Conservation (phyloP, 2,797 vertebrate species). For the Tragopan temminckii region DNA sequence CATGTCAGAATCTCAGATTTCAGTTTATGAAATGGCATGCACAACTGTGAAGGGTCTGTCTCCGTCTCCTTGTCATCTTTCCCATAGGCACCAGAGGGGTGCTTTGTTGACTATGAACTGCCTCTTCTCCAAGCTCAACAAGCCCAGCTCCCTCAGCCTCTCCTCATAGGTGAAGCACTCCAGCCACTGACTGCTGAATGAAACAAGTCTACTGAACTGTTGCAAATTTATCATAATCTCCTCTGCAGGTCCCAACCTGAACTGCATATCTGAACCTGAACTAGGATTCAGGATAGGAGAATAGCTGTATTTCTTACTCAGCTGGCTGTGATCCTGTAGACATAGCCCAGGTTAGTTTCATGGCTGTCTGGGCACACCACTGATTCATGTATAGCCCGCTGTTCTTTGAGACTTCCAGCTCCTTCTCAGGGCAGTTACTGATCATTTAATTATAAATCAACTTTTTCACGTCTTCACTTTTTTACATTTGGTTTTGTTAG, state of each 20-base stretch:
- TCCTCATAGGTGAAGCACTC: not conserved
- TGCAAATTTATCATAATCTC: not conserved
- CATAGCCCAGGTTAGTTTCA: not conserved
- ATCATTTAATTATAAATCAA: not conserved
- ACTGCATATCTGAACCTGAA: no score
- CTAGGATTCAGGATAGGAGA: rapidly evolving
- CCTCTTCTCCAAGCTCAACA: not conserved
- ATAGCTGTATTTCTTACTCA: not conserved
- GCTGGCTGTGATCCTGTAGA: not conserved
- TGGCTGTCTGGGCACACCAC: not conserved
- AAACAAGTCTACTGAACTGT: not conserved
- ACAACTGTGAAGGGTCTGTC: not conserved
- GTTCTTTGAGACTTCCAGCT: not conserved
- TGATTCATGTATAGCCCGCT: not conserved
- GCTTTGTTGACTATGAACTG: not conserved
- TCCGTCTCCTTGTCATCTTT: not conserved
- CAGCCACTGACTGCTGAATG: not conserved
- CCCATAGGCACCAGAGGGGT: not conserved
- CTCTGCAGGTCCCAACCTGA: not conserved
- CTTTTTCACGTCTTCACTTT: not conserved
- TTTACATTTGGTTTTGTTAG: not conserved
- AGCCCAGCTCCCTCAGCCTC: not conserved
- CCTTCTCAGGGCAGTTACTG: not conserved
- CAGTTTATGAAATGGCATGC: not conserved
- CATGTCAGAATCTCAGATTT: not conserved